Evolutionary conservation across 2,888 invertebrate genomes (phyloP).

Genomic region (Prionchulus punctatus): DNA sequence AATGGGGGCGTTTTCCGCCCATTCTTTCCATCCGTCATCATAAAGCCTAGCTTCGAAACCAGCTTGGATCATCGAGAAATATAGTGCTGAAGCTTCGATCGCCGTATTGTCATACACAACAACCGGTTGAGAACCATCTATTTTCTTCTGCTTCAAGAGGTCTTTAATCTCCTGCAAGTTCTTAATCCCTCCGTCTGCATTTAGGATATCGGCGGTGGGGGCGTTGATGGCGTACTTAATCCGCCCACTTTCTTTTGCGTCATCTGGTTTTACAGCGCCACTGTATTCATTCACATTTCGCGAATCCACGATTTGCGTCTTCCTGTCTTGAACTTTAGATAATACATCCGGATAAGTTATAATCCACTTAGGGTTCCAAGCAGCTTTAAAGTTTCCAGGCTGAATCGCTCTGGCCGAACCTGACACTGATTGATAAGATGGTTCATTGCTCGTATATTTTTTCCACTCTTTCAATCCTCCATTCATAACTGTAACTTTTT

Average conservation of each 20-base stretch:
- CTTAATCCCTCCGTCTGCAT: not conserved
- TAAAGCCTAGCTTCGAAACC: not conserved
- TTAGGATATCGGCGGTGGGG: not conserved
- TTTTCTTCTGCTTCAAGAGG: not conserved
- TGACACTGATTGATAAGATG: too few species aligned
- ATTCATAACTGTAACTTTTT: constrained; percentile 1
- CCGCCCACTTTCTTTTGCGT: not conserved
- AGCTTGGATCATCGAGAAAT: not conserved
- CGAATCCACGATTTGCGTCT: too few species aligned
- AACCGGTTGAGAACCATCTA: not conserved
- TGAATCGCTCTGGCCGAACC: too few species aligned
- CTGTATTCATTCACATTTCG: too few species aligned
- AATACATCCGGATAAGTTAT: too few species aligned
- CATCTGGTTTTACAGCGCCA: too few species aligned
- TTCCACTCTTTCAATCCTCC: constrained; percentile 6
- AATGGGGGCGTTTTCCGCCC: not conserved
- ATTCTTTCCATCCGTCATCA: constrained; percentile 8
- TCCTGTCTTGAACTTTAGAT: too few species aligned
- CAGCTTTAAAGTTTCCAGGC: too few species aligned
- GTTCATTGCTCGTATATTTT: not conserved
- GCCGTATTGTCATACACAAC: constrained; percentile 1
- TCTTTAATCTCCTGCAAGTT: not conserved
- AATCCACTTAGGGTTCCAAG: too few species aligned
- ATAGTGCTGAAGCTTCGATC: not conserved
- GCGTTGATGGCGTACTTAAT: constrained; percentile 2